Base-by-base conservation (phyloP, 2,113 vertebrate genomes). In the Cheirogaleus medius region DNA sequence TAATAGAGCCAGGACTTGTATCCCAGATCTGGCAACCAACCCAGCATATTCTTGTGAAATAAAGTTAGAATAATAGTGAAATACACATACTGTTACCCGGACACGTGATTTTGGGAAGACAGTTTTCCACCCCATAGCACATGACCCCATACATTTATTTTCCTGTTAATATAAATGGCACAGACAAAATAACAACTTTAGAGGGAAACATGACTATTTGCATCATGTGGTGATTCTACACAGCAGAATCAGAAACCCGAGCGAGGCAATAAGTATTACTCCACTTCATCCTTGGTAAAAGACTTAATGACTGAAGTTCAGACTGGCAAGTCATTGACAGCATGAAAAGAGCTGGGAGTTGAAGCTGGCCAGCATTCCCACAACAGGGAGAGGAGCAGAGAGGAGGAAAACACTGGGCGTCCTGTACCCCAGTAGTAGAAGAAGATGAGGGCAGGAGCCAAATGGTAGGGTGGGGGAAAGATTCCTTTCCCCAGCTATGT, bases 21-120 rank as follows among this genome's bases (percentile, higher is more conserved):
- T 32, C 34, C 85, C 49, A 71, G 21, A 60, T 58, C 42, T 66
- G 44, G 44, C 84, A 71, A 66, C 21, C 4, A 88, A 42, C 42
- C 18, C 58, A 87, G 68, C 13, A 56, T 71, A 23, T 90, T 92
- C n/a, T 90, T 94, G 66, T 71, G 42, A 92, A 96, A 87, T 60
- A 69, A 82, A 52, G 4, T 23, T 87, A 60, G 20, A 91, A 49
- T 66, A 58, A 42, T 76, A 80, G 37, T 85, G 64, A 60, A 25
- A 90, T 76, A 90, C 77, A 73, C 39, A 77, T 77, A 37, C 11
- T 37, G 32, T 68, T 91, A 10, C 95, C 56, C 9, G 42, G 89
- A 82, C 42, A 49, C 49, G 18, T 44, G 52, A 63, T 60, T 68
- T 37, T 37, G n/a, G 44, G 63, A 73, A 87, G 93, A 73, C 60